Base-by-base conservation (phyloP, 1,140 invertebrate species). In the Pristionchus pacificus region DNA sequence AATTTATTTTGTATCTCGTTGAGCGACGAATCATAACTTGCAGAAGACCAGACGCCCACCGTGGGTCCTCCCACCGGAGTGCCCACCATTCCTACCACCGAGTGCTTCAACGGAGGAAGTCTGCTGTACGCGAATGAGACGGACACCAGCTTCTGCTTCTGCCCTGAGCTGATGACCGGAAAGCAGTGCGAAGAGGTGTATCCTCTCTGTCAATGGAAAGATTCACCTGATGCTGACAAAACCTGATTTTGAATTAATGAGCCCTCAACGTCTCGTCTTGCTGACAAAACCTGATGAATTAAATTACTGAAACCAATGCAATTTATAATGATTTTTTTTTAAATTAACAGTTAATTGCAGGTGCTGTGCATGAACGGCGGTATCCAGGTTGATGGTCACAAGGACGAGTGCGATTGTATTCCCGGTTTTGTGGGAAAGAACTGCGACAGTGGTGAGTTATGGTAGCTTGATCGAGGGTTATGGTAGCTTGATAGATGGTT, bases 301-400 rank as follows among this genome's bases (percentile, higher is more conserved):
- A n/a, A n/a, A n/a, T n/a, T n/a, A n/a, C n/a, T n/a, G n/a, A n/a
- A n/a, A n/a, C n/a, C n/a, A n/a, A n/a, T n/a, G n/a, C n/a, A n/a
- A n/a, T n/a, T n/a, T 49, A 49, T 10, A 49, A 49, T 49, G 19
- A 10, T 10, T 49, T 49, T 49, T 19, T 49, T 10, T 49, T 49
- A 6, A 49, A 49, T 49, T 33, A 49, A 19, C 38, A n/a, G 10
- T n/a, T 15, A 15, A 15, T 49, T 65, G 49, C 57, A 75, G 57
- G 15, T 29, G 14, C 32, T 65, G 55, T 78, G 77, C 61, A 78
- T 78, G 77, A 77, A 78, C 55, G 75, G 72, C 38, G 77, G 77
- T 59, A 64, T 33, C 32, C 65, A 66, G n/a, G 63, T 60, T 61
- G 49, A 28, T 24, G 59, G 65, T 30, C 68, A 68, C 28, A 27